These are phyloP conservation scores for Automeris io DNA, from an alignment of 2,888 invertebrate genomes.

Conservation along the genomic window DNA sequence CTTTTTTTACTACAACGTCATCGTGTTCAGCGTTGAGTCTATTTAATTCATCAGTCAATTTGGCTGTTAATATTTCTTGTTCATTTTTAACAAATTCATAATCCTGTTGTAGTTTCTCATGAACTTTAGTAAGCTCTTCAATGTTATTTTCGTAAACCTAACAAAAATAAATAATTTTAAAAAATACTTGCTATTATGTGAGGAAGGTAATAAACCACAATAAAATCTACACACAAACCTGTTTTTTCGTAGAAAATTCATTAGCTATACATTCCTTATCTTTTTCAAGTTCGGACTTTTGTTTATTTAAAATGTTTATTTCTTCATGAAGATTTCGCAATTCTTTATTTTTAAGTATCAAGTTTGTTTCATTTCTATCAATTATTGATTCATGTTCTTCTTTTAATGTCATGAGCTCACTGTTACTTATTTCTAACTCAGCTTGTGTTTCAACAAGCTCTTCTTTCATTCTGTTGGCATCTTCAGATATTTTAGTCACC, in stretches of 20 bases:
- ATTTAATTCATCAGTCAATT: constrained; percentile 33
- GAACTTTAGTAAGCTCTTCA: constrained; percentile 28
- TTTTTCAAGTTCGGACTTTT: constrained; percentile 23
- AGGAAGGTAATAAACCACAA: constrained; percentile 27
- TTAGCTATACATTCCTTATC: constrained; percentile 32
- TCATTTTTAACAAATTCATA: constrained; percentile 27
- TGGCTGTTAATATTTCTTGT: constrained; percentile 26
- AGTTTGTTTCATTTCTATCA: constrained; percentile 33
- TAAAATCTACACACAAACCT: constrained; percentile 43
- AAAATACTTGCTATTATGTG: constrained; percentile 4
- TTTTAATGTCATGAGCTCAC: constrained; percentile 41
- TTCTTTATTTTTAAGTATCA: constrained; percentile 46
- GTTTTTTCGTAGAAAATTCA: constrained; percentile 34
- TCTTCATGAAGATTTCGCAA: constrained; percentile 40
- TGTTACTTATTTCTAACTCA: constrained; percentile 53
- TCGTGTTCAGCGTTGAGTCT: constrained; percentile 31
- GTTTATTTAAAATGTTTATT: constrained; percentile 29
- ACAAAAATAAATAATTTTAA: constrained; percentile 28
- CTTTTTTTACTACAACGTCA: constrained; percentile 30
- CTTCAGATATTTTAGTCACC: constrained; percentile 44
- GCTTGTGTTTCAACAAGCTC: constrained; percentile 49
- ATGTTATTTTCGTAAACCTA: constrained; percentile 46
- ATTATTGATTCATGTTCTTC: constrained; percentile 47
- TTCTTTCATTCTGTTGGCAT: constrained; percentile 41
- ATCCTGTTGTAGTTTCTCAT: constrained; percentile 24